Conservation (phyloP, 2,797 vertebrate species). For the Phoebastria nigripes region DNA sequence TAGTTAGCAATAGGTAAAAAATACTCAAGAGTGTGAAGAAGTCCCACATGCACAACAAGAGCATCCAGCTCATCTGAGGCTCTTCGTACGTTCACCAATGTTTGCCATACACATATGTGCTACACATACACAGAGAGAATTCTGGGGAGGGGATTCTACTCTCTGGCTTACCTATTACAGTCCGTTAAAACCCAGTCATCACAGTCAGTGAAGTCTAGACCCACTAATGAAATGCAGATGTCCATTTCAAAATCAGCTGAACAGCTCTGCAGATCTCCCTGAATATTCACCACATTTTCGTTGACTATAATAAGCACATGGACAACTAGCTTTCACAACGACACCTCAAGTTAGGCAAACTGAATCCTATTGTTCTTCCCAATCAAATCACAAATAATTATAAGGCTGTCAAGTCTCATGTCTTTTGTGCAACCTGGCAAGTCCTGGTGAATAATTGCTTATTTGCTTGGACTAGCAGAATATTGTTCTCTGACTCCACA, state of each 20-base stretch:
- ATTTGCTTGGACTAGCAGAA: neutral
- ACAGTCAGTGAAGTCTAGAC: neutral
- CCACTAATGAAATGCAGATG: neutral
- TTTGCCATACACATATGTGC: neutral
- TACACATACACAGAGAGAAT: neutral
- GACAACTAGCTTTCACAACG: neutral
- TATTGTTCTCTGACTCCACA: neutral
- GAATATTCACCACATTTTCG: neutral
- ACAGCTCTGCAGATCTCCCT: neutral
- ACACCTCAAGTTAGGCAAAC: neutral
- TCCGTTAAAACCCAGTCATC: neutral
- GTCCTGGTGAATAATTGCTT: neutral
- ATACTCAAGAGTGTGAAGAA: neutral
- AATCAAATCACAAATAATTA: neutral
- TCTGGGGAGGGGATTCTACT: neutral
- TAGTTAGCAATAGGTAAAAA: neutral
- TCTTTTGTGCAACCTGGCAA: neutral
- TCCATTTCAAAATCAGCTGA: neutral
- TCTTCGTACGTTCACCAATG: rapidly evolving
- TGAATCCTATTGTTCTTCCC: neutral
- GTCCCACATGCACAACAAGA: neutral
- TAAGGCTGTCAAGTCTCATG: neutral
- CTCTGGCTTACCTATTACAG: neutral
- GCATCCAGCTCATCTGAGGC: neutral
- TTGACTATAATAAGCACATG: neutral